Conservation (phyloP, 2,113 vertebrate genomes). For the Dryoscopus gambensis region DNA sequence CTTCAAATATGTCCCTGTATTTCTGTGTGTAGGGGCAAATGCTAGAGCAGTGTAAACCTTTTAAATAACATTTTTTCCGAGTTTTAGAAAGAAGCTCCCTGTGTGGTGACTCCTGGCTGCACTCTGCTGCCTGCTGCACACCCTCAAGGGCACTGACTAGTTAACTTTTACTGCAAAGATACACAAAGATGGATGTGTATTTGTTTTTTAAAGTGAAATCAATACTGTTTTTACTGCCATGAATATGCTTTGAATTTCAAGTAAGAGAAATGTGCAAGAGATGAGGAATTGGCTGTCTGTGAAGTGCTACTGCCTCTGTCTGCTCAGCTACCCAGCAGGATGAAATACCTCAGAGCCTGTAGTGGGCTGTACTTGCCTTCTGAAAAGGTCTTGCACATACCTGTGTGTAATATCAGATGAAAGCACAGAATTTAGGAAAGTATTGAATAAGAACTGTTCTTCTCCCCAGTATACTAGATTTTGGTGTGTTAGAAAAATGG, state of each 20-base stretch:
- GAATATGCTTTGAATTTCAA: background rate
- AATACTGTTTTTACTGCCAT: background rate
- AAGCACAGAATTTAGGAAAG: background rate
- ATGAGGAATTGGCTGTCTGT: background rate
- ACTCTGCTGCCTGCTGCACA: fast-evolving
- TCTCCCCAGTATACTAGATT: background rate
- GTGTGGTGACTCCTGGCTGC: background rate
- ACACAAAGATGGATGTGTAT: background rate
- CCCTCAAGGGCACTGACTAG: fast-evolving
- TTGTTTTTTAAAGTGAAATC: background rate
- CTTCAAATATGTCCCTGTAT: background rate
- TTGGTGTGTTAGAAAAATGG: background rate
- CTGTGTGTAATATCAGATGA: background rate
- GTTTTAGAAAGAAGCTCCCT: background rate
- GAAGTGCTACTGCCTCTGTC: background rate
- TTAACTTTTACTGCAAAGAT: background rate
- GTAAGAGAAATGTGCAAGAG: background rate
- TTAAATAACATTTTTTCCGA: background rate
- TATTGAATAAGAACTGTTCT: background rate
- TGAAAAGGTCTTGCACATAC: background rate
- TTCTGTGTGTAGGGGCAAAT: background rate
- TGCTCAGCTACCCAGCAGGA: background rate
- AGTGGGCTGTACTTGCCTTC: background rate
- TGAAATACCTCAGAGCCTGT: background rate
- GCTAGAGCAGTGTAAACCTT: background rate